Base-by-base conservation (phyloP, 2,888 invertebrate species). In the Meliscaeva auricollis region DNA sequence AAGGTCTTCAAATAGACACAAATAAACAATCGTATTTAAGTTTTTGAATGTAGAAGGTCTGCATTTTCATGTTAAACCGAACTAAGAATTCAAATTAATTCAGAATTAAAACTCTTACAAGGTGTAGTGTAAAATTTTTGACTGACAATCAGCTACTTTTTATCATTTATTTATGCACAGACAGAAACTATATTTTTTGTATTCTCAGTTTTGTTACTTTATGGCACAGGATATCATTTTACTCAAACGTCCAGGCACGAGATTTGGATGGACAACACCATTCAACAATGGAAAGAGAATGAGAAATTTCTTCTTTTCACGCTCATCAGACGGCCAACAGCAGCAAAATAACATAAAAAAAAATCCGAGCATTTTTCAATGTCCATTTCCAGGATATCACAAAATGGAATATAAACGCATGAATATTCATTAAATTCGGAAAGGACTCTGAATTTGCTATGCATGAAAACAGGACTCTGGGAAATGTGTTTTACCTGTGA, bases 401-500 rank as follows among this genome's bases (percentile, higher is more conserved):
- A 74, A 78, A 78, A 74, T 64, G 46, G 30, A 64, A 64, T 41
- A 64, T 64, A 46, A 64, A 32, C 64, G 64, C 64, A 64, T 64
- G 64, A 64, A 64, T 64, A 64, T 64, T 64, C 64, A 64, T 64
- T 46, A 30, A 64, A 46, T 64, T 64, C 30, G 46, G 73, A 73
- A 78, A 74, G 78, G 66, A 72, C 79, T 74, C 64, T 26, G 72
- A 78, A 74, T 83, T 83, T 74, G 78, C 64, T 69, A 83, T 82
- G 82, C 77, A 83, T 73, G 78, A 68, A 82, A 83, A 83, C 68
- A 78, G 48, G 73, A 30, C 68, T 68, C 73, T 62, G 38, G 72
- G 54, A 78, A 68, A 73, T 60, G 41, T 72, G 48, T 52, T 77
- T 68, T 68, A 68, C 68, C 46, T 46, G 73, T 26, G 26, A 66